phyloP scores from a whole-genome alignment of 2,797 vertebrate genomes.

The Jordanella pulchra region DNA sequence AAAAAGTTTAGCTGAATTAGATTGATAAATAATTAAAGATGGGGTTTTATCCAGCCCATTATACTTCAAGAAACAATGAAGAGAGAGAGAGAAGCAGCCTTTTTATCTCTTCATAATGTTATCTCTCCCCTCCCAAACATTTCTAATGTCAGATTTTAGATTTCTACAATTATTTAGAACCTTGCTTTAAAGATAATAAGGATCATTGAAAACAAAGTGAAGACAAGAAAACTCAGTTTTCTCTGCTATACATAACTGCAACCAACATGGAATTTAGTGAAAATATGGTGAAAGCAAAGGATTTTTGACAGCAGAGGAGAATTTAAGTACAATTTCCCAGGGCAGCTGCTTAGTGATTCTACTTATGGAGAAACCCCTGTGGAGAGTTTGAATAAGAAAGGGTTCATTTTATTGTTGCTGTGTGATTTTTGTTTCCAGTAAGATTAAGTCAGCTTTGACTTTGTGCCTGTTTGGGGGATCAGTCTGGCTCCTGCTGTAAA shows the following conservation, averaged over 20 bases:
- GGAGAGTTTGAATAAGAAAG: slow-evolving; percentile 20
- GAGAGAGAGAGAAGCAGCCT: neutral
- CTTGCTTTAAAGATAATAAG: neutral
- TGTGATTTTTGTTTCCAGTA: slow-evolving; percentile 47
- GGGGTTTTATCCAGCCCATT: neutral
- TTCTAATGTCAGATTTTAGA: slow-evolving; percentile 12
- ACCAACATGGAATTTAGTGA: neutral
- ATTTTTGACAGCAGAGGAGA: slow-evolving; percentile 11
- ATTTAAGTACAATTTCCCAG: slow-evolving; percentile 24
- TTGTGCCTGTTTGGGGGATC: slow-evolving; percentile 33
- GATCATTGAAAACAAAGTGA: neutral
- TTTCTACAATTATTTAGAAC: no score
- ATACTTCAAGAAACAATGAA: slow-evolving; percentile 13
- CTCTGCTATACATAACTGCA: neutral
- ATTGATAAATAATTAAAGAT: slow-evolving; percentile 8
- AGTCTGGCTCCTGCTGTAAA: slow-evolving; percentile 49
- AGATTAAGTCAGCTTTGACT: slow-evolving; percentile 38
- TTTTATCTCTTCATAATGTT: slow-evolving; percentile 38
- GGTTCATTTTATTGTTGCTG: slow-evolving; percentile 4
- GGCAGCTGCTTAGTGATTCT: slow-evolving; percentile 14
- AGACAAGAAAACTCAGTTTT: neutral
- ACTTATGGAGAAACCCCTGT: slow-evolving; percentile 1
- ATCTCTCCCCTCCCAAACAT: slow-evolving; percentile 20
- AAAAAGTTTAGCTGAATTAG: slow-evolving; percentile 7
- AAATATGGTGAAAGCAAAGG: neutral